Evolutionary conservation across 2,797 vertebrate species (phyloP).

Genomic region (Muscicapa striata): DNA sequence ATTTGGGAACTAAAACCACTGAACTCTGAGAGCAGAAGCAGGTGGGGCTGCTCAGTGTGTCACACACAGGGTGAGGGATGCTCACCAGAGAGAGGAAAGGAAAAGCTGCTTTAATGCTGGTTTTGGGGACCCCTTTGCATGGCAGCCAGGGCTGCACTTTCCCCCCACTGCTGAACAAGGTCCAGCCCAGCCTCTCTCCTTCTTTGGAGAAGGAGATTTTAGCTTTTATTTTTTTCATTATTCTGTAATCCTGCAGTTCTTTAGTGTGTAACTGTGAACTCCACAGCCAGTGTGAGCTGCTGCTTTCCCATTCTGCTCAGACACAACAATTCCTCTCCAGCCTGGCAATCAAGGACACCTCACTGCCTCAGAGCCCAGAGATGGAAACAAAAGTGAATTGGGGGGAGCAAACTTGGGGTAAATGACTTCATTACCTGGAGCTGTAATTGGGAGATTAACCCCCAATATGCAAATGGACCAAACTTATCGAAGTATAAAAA

Average conservation of each 20-base stretch:
- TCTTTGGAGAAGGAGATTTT: background rate
- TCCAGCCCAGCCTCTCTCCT: background rate
- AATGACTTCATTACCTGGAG: background rate
- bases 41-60: background rate
- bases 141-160: background rate
- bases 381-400: background rate
- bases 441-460: background rate
- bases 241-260: accelerated
- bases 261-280: accelerated
- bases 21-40: background rate
- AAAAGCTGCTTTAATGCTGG: background rate
- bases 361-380: background rate
- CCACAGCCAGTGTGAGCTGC: background rate
- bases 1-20: background rate
- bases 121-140: background rate
- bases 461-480: background rate
- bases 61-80: background rate
- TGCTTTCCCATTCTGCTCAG: background rate
- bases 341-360: background rate
- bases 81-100: background rate
- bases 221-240: accelerated
- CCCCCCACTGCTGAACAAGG: background rate
- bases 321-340: background rate
- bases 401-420: background rate
- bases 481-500: background rate